phyloP scores from a whole-genome alignment of 2,888 invertebrate species.

The Drosophila birchii region DNA sequence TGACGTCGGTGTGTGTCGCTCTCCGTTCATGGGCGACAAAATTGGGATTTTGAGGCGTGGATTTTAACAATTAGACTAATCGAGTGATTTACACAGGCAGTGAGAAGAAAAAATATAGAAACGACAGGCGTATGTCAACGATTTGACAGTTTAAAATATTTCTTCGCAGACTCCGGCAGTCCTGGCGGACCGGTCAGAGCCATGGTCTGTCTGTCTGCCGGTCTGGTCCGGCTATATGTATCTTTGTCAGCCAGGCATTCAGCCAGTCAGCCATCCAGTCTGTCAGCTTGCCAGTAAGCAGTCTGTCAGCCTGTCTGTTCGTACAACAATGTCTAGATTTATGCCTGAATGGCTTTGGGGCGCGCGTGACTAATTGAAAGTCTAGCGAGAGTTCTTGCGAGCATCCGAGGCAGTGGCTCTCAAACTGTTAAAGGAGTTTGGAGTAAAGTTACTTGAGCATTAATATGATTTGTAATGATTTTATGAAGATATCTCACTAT shows the following conservation, averaged over 20 bases:
- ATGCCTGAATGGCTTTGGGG: constrained; percentile 65
- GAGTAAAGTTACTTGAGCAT: too few relatives aligned
- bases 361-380: constrained; percentile 79
- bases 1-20: constrained; percentile 45
- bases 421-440: constrained; percentile 22
- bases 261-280: constrained; percentile 42
- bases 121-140: constrained; percentile 73
- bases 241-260: constrained; percentile 38
- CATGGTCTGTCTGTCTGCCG: not conserved
- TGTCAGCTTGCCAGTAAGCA: constrained; percentile 44
- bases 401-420: constrained; percentile 20
- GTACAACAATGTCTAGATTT: constrained; percentile 75
- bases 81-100: constrained; percentile 70
- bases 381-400: constrained; percentile 62
- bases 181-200: constrained; percentile 45
- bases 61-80: constrained; percentile 79
- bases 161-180: constrained; percentile 47
- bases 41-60: constrained; percentile 49
- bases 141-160: constrained; percentile 80
- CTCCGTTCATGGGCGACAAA: constrained; percentile 57
- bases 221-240: constrained; percentile 35
- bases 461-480: too few relatives aligned
- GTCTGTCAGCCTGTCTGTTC: constrained; percentile 46
- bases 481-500: too few relatives aligned
- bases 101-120: constrained; percentile 25